Conservation (phyloP, 2,888 invertebrate genomes). For the Asteroscopus sphinx region DNA sequence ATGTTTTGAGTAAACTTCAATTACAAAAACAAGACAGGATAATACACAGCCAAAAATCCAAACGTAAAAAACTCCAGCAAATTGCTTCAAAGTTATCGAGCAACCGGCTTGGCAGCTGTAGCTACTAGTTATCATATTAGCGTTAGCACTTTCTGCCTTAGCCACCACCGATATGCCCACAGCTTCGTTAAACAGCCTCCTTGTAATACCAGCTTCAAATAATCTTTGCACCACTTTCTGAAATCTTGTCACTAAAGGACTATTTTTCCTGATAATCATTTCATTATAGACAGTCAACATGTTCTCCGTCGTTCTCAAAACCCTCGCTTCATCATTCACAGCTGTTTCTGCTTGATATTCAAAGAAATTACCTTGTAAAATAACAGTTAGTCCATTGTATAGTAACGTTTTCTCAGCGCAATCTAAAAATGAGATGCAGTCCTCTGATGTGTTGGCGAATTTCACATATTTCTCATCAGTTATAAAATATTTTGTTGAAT, state of each 20-base stretch:
- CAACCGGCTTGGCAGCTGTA: constrained; percentile 79
- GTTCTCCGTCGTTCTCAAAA: constrained; percentile 68
- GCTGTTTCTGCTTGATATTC: constrained; percentile 70
- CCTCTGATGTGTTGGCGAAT: constrained; percentile 66
- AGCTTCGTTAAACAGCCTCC: constrained; percentile 69
- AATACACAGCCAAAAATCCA: constrained; percentile 73
- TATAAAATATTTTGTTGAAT: constrained; percentile 67
- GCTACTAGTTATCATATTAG: constrained; percentile 70
- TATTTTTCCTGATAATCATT: constrained; percentile 73
- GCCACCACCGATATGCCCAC: constrained; percentile 71
- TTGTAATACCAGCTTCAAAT: constrained; percentile 78
- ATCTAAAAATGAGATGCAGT: constrained; percentile 67
- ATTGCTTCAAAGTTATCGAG: constrained; percentile 69
- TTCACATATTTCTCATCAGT: constrained; percentile 66
- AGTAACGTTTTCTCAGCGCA: constrained; percentile 63
- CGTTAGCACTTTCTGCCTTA: constrained; percentile 66
- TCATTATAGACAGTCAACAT: constrained; percentile 75
- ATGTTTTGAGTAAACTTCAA: constrained; percentile 60
- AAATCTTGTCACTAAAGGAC: constrained; percentile 62
- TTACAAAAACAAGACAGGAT: constrained; percentile 66
- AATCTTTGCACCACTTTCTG: constrained; percentile 64
- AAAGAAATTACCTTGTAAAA: constrained; percentile 68
- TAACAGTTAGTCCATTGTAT: constrained; percentile 70
- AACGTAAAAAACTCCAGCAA: constrained; percentile 64
- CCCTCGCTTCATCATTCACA: constrained; percentile 73